Evolutionary conservation across 2,113 vertebrate genomes (phyloP), one percentile per base, ranked within the genome.

Genomic region (Pachypanchax playfairii): DNA sequence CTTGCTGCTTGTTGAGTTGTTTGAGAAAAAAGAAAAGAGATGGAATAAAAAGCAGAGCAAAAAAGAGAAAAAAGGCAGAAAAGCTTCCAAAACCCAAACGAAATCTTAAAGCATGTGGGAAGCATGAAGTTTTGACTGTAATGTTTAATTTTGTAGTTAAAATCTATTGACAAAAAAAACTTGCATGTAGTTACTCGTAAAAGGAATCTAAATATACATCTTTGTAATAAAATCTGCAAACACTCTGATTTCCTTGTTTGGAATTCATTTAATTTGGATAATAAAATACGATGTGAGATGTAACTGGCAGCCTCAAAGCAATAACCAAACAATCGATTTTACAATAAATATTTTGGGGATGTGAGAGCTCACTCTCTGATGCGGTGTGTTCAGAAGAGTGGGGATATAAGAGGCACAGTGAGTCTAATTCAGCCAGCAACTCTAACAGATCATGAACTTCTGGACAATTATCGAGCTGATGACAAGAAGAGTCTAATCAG

Each of bases 401-500:
- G 41, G 56, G 66, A 63, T 64, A 46, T 61, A 70, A 70, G 48
- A 51, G 24, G 50, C 41, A 67, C 13, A 2, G 65, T 75, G 43
- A 70, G 72, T 77, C 62, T 39, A 76, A 70, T 77, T 75, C 47
- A 29, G 65, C 69, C 73, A n/a, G 44, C 58, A n/a, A 31, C 61
- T 42, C 55, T 54, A 36, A 73, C 65, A 69, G 75, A 79, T 79
- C 65, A 62, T 62, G 75, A 84, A 83, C 87, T 70, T 29, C 50
- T 36, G 63, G 58, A 76, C 73, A 84, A 85, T 86, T 86, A 86
- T 83, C 50, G 62, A 9, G 14, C 50, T 69, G 74, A 83, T 75
- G 68, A 81, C 68, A 57, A 77, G 64, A 59, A 75, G 48, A 80
- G 76, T 75, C 77, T 80, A 85, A 85, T 89, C 75, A 79, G 53